phyloP scores from a whole-genome alignment of 2,113 vertebrate species.

The Butastur rufipennis region DNA sequence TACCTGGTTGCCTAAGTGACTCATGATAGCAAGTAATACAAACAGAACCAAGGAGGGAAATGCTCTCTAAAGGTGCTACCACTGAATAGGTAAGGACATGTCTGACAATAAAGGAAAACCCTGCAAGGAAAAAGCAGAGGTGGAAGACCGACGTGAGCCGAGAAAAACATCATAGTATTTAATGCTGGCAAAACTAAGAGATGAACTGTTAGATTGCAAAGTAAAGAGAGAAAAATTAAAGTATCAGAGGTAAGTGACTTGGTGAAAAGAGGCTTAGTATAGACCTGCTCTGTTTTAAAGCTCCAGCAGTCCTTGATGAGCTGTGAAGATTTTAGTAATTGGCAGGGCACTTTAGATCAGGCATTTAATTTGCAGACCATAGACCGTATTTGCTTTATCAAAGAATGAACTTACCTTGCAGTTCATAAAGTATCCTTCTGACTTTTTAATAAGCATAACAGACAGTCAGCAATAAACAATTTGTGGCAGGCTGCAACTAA shows the following conservation, averaged over 20 bases:
- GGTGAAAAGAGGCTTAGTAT: not conserved
- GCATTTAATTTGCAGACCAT: not conserved
- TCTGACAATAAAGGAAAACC: not conserved
- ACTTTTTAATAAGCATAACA: not conserved
- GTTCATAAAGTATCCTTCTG: not conserved
- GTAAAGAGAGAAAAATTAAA: not conserved
- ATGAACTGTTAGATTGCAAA: not conserved
- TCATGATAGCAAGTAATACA: not conserved
- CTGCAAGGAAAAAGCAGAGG: not conserved
- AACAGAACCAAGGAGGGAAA: not conserved
- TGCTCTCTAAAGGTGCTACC: not conserved
- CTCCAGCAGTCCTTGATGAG: not conserved
- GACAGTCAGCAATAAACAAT: not conserved
- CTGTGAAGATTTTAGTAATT: not conserved
- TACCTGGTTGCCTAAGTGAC: not conserved
- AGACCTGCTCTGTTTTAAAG: not conserved
- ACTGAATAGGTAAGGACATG: not conserved
- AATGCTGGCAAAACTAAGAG: not conserved
- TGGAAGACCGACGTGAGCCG: not conserved
- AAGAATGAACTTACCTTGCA: slow-evolving; percentile 15
- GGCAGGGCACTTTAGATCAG: not conserved
- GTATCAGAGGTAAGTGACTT: not conserved
- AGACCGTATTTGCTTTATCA: not conserved
- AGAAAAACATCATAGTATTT: not conserved
- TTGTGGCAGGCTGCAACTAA: not conserved